phyloP scores from a whole-genome alignment of 2,113 vertebrate species.

The Gulo gulo region DNA sequence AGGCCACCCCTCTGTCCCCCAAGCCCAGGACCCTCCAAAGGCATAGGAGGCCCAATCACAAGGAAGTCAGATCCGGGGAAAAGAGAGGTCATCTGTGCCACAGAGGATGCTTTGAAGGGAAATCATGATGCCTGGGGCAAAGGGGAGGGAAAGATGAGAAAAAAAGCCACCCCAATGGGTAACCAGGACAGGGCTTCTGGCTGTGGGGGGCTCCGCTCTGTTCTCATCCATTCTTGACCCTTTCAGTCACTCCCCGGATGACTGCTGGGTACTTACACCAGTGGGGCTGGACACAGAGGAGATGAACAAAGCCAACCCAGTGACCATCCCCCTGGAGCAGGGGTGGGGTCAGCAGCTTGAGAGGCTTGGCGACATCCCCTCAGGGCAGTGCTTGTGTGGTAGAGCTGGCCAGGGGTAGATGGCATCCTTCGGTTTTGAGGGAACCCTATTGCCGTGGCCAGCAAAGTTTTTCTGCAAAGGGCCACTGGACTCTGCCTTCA shows the following conservation, averaged over 20 bases:
- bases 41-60: background rate
- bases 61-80: background rate
- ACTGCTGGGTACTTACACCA: no score
- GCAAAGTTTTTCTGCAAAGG: background rate
- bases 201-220: background rate
- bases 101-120: background rate
- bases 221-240: background rate
- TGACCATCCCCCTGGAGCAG: background rate
- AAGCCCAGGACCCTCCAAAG: background rate
- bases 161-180: background rate
- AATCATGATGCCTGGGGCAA: background rate
- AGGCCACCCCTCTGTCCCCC: rapidly evolving
- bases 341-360: background rate
- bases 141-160: background rate
- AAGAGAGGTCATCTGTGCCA: background rate
- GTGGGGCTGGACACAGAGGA: background rate
- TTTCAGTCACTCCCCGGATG: background rate
- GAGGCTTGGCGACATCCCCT: background rate
- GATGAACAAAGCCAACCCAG: background rate
- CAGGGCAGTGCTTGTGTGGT: no score
- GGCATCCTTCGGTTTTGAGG: background rate
- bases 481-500: background rate
- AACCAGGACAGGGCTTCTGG: no score
- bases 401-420: background rate
- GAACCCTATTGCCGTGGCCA: background rate